Evolutionary conservation across 2,888 invertebrate genomes (phyloP), one percentile per base, ranked within the genome.

Genomic region (Ectobius pallidus): DNA sequence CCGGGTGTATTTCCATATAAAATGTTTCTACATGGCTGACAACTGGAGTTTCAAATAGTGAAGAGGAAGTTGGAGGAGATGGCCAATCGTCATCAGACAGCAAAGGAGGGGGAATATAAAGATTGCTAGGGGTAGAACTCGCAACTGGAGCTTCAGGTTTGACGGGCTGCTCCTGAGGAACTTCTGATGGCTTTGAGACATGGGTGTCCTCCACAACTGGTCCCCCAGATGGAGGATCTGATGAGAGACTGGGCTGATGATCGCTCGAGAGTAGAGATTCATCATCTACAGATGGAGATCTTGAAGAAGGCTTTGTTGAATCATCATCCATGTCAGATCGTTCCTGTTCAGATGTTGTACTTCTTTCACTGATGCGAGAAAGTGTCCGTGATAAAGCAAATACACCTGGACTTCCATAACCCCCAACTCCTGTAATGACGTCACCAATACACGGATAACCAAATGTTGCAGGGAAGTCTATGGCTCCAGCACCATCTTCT

Each of bases 361-460:
- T 95, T 55, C 94, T 87, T 83, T 95, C 95, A 0, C 94, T 95
- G 80, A 95, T 95, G 75, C 95, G 86, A 0, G 94, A 94, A 32
- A 95, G 85, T 0, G 95, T 95, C 55, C 95, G 87, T 0, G 90
- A 90, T 25, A 91, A 80, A 0, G 91, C 90, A 82, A 92, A 94
- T 58, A 91, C 91, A 73, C 90, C 88, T 34, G 77, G 77, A 16
- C 58, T 44, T 9, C 90, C 91, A 62, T 88, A 87, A 0, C 90
- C 86, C 9, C 83, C 82, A 22, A 63, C 62, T 46, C 62, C 22
- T 49, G 63, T 63, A 4, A 71, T 71, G 14, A 62, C 63, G 39
- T 87, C 85, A 71, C 89, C 87, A 77, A 86, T 82, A 61, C 85
- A 82, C 9, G 93, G 91, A 81, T 93, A 93, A 34, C 91, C 87